phyloP scores from a whole-genome alignment of 2,797 vertebrate species.

The Darevskia nairensis region DNA sequence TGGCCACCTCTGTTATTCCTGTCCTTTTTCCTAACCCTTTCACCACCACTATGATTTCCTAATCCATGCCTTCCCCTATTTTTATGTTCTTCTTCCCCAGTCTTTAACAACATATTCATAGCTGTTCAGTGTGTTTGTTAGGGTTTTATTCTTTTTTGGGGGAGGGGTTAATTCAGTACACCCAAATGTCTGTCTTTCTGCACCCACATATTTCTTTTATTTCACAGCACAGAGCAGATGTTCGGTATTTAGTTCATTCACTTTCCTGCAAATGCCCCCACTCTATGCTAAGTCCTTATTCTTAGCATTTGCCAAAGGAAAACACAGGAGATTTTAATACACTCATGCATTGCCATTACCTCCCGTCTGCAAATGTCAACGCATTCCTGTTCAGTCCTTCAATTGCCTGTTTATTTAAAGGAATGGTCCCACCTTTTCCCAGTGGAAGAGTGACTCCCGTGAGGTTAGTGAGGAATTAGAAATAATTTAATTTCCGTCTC shows the following conservation, averaged over 20 bases:
- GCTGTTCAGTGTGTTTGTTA: too few relatives aligned
- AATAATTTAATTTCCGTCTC: slow-evolving; percentile 83
- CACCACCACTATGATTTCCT: neutral
- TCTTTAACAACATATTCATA: neutral
- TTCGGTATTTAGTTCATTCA: neutral
- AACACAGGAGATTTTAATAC: neutral
- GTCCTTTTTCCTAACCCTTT: neutral
- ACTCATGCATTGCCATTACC: neutral
- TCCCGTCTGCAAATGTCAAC: neutral
- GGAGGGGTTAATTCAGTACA: neutral
- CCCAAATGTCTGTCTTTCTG: neutral
- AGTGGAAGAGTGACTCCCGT: slow-evolving; percentile 71
- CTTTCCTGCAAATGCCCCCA: neutral
- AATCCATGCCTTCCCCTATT: neutral
- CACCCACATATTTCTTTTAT: neutral
- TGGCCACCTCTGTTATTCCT: neutral
- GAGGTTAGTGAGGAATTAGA: slow-evolving; percentile 81
- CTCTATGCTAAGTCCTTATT: neutral
- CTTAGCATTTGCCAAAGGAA: neutral
- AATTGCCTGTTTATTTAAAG: slow-evolving; percentile 51
- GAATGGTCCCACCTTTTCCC: slow-evolving; percentile 57
- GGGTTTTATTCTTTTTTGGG: too few relatives aligned
- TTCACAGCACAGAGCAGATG: neutral
- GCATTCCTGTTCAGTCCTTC: slow-evolving; percentile 49
- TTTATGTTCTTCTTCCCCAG: neutral